Base-by-base conservation (phyloP, 2,113 vertebrate genomes). In the Pelodiscus sinensis region DNA sequence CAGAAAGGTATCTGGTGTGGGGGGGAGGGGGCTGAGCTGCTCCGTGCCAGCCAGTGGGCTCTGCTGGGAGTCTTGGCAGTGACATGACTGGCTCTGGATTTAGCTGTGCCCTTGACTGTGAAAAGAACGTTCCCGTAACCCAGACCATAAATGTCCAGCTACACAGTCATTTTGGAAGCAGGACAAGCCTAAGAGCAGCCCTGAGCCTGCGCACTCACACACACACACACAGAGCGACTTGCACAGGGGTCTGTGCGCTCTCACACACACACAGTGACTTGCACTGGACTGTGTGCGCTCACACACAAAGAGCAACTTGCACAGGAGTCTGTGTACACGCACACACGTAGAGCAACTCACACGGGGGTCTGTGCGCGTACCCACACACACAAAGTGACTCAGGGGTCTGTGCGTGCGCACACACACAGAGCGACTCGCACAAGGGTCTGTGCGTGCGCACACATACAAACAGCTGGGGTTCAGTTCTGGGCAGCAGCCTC, bases 101-200 rank as follows among this genome's bases (percentile, higher is more conserved):
- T 60, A 21, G 78, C 81, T 55, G n/a, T 75, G 21, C 31, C 82
- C 54, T 86, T 57, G 79, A 24, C 81, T 91, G 90, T 14, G 65
- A 83, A 50, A 81, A 0, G 12, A 73, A 38, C 55, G 65, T 73
- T 15, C 19, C 58, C 11, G 29, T 65, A 84, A 6, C 81, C 89
- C 86, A 9, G 54, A 90, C 92, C 92, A 94, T 94, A 96, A 91
- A 95, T 92, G 94, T 93, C 96, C 96, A 93, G 89, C 92, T 89
- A 24, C 79, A 14, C 68, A 94, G 82, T 81, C 77, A 82, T 65
- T 85, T 65, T 92, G 84, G 89, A 90, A 75, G 73, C 9, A 11
- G 60, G 13, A 71, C 82, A 84, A 60, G 65, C n/a, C 18, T 18
- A 24, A 29, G 62, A 8, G 44, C 44, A 35, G 82, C 3, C 57